Percentiles rank a stretch among this genome's conserved stretches.
Conservation (phyloP, 2,797 vertebrate genomes). For the Typhlichthys subterraneus region DNA sequence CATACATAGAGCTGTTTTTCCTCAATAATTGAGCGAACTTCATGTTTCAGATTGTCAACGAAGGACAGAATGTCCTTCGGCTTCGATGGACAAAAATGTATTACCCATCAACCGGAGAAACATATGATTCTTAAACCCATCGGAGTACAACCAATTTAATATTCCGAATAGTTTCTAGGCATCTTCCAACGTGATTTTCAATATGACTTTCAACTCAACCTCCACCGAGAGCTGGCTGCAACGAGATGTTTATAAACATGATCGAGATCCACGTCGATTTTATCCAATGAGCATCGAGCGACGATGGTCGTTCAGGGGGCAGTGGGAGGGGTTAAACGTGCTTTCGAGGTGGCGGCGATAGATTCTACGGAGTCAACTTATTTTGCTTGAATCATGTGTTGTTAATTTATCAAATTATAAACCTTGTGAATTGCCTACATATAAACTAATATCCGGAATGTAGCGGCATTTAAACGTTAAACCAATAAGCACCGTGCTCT, state of each 20-base stretch:
- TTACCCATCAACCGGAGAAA: not conserved
- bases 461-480: too few species aligned
- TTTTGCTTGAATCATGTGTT: too few species aligned
- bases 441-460: too few species aligned
- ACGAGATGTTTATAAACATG: conserved; percentile 3
- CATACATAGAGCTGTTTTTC: conserved; percentile 71
- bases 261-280: conserved; percentile 8
- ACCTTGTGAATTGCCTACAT: too few species aligned
- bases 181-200: conserved; percentile 7
- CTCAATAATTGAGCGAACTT: conserved; percentile 81
- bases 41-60: conserved; percentile 62
- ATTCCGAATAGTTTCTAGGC: not conserved
- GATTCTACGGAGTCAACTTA: too few species aligned
- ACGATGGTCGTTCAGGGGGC: not conserved
- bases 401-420: too few species aligned
- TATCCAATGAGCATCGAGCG: conserved; percentile 47
- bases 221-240: not conserved
- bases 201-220: conserved; percentile 19
- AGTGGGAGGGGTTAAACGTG: conserved; percentile 12
- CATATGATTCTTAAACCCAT: not conserved
- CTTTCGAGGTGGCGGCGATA: not conserved
- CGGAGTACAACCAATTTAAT: not conserved
- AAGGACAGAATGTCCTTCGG: conserved; percentile 39
- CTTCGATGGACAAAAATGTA: conserved; percentile 18
- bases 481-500: too few species aligned